A percentile compares a stretch with the other conserved stretches of the same genome.
Conservation (phyloP, 2,888 invertebrate species). For the Anticlea derivata region DNA sequence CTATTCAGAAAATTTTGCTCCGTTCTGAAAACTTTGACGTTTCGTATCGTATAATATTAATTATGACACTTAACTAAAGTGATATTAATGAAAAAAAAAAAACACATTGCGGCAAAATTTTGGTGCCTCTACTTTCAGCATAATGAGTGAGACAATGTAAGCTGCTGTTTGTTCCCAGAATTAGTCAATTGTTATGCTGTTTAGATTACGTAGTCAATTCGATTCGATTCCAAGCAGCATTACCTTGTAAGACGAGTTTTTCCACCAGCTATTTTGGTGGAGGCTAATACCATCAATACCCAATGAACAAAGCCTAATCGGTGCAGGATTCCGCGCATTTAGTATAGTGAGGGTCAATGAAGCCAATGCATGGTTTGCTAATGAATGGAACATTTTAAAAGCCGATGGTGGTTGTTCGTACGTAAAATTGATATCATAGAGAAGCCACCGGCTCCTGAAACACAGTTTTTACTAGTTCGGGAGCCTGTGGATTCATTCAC, state of each 20-base stretch:
- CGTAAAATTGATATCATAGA: too few species aligned
- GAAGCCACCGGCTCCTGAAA: too few species aligned
- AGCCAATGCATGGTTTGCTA: constrained; percentile 28
- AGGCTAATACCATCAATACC: constrained; percentile 24
- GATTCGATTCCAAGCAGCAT: not conserved
- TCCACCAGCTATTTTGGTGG: not conserved
- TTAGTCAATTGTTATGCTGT: too few species aligned
- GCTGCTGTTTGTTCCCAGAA: too few species aligned
- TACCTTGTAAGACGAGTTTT: not conserved
- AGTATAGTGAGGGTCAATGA: constrained; percentile 49
- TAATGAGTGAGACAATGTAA: too few species aligned
- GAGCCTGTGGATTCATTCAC: too few species aligned
- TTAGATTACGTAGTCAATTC: not conserved
- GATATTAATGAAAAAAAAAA: too few species aligned
- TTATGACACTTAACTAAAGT: too few species aligned
- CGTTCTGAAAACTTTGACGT: not conserved
- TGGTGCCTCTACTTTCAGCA: too few species aligned
- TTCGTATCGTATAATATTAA: too few species aligned
- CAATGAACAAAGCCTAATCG: constrained; percentile 25
- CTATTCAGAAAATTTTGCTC: constrained; percentile 3
- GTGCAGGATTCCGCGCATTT: constrained; percentile 43
- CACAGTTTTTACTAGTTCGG: too few species aligned
- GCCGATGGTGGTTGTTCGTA: constrained; percentile 8
- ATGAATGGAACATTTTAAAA: constrained; percentile 28
- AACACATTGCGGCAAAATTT: too few species aligned